Base-by-base conservation (phyloP, 2,888 invertebrate genomes). In the Macrophya annulata region DNA sequence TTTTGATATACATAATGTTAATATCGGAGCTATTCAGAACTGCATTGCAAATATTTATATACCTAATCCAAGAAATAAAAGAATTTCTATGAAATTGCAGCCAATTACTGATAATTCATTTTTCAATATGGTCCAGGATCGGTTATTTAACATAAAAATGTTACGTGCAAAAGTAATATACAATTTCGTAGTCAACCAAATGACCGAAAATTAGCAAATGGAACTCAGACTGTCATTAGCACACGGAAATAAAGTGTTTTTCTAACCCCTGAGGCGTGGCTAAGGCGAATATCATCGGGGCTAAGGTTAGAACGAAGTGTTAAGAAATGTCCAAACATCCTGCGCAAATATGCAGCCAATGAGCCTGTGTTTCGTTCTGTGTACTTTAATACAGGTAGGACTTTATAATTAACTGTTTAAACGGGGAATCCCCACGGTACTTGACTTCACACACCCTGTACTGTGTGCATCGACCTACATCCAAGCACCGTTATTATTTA, bases 351-450 rank as follows among this genome's bases (percentile, higher is more conserved):
- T n/a, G n/a, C 25, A 77, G 51, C 37, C 55, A 9, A 55, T 5
- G 17, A 12, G n/a, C 21, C 12, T 17, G 77, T 51, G 4, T 77
- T 17, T 3, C 51, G 31, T 31, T 31, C 1, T 31, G 31, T 31
- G 31, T 31, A 77, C 51, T 40, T 37, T 77, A 77, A 81, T 81
- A 62, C 59, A 79, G 37, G 79, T 81, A 15, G 37, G 25, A 37
- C n/a, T 62, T 62, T 62, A 62, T 62, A 81, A 81, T 81, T 40
- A 81, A 81, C 81, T 81, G 81, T 81, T 62, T 62, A 59, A 81
- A 81, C 81, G 62, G n/a, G 59, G 59, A 81, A 62, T 81, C 81
- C 81, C 81, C 31, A 43, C 81, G 81, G 81, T 81, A 81, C 62
- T 81, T 77, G 77, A 77, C 81, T 81, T 59, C 25, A 62, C 81